Base-by-base conservation (phyloP, 1,140 invertebrate genomes). In the Caenorhabditis elegans region DNA sequence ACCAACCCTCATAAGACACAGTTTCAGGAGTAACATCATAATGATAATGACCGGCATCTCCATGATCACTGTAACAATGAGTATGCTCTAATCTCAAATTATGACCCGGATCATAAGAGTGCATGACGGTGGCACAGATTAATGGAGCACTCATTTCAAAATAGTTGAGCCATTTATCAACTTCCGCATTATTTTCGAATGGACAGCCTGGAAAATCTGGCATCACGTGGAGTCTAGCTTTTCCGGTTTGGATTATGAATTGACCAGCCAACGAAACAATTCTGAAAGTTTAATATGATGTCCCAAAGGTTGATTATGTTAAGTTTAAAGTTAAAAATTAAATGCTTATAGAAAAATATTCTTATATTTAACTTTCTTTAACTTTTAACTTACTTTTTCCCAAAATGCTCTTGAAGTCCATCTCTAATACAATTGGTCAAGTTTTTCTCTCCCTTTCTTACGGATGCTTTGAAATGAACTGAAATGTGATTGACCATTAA, bases 21-120 rank as follows among this genome's bases (percentile, higher is more conserved):
- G 76, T 70, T 26, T 75, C 82, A 13, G 82, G 76, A 19, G 82
- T 79, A n/a, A 55, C 49, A 77, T 83, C 82, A 51, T 79, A 83
- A 77, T 83, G 82, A 79, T 83, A 83, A 65, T 83, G 82, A 8
- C 82, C 78, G 10, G 51, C 82, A 76, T 83, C 82, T 8, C 82
- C 82, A 48, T 83, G 82, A 28, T 78, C 78, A 49, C 79, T 82
- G 43, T 77, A 83, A 43, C 82, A 83, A 55, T 83, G 82, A 46
- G 82, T 83, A 28, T 83, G 82, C 28, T 83, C 82, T 28, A 83
- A 46, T 70, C 82, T 19, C 46, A 83, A 48, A 17, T 81, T 81
- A 15, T 81, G 65, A 10, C 77, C 77, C 36, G 76, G 76, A 39
- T 83, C 82, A 47, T 83, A 36, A 36, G 82, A 83, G 24, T 83